A percentile compares a stretch with the other conserved stretches of the same genome.
These are phyloP conservation scores for Ptyas mucosa DNA, from an alignment of 2,113 vertebrate genomes.

Conservation along the genomic window DNA sequence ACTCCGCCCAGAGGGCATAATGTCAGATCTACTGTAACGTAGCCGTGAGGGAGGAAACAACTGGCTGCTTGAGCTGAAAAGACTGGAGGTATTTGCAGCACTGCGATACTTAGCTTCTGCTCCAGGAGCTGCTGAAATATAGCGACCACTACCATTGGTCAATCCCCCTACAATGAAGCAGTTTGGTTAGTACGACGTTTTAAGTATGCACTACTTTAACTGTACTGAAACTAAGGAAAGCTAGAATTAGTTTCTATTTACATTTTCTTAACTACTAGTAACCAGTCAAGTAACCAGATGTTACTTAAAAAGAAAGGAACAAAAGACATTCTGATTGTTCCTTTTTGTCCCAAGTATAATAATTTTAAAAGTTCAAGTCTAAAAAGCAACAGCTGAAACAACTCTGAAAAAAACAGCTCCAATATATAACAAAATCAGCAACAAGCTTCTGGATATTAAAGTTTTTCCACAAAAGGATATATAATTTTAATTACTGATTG, in stretches of 20 bases:
- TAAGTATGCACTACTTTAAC: conserved; percentile 25
- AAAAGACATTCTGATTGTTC: neutral
- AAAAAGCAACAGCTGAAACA: conserved; percentile 28
- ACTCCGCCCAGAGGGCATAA: conserved; percentile 94
- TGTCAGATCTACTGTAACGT: conserved; percentile 92
- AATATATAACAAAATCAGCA: conserved; percentile 30
- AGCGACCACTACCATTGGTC: conserved; percentile 94
- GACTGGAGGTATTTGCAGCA: conserved; percentile 83
- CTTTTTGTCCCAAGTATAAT: neutral
- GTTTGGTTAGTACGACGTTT: conserved; percentile 55
- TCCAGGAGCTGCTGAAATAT: conserved; percentile 95
- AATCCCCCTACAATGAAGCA: conserved; percentile 86
- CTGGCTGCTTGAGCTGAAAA: conserved; percentile 95
- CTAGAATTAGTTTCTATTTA: conserved; percentile 32
- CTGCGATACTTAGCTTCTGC: conserved; percentile 94
- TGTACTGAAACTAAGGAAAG: conserved; percentile 45
- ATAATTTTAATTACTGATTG: conserved; percentile 16
- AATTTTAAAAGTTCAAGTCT: conserved; percentile 9
- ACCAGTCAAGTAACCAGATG: conserved; percentile 2
- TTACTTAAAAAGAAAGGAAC: conserved; percentile 38
- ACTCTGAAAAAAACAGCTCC: conserved; percentile 14
- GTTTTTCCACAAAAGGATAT: conserved; percentile 18
- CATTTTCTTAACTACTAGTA: conserved; percentile 14
- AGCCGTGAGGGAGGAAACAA: conserved; percentile 92
- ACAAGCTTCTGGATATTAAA: conserved; percentile 17